These are phyloP conservation scores for Hestina assimilis DNA, from an alignment of 1,140 invertebrate species.

Conservation along the genomic window DNA sequence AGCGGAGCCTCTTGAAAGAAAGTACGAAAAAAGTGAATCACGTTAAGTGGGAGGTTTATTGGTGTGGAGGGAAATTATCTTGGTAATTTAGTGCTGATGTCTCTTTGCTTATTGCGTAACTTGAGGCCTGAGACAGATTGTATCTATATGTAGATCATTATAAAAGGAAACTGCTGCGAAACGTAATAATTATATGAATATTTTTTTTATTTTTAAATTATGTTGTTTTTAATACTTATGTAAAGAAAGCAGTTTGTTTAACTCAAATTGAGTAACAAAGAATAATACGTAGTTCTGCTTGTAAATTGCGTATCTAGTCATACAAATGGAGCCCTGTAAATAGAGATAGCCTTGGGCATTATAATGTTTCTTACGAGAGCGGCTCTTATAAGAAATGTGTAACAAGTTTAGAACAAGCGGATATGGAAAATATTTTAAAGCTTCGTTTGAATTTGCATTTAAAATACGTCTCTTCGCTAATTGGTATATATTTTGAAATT, in stretches of 20 bases:
- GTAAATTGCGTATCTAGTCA: slow-evolving; percentile 30
- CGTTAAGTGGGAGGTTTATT: slow-evolving; percentile 61
- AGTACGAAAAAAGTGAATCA: slow-evolving; percentile 56
- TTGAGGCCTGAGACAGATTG: slow-evolving; percentile 48
- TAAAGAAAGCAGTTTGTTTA: not conserved
- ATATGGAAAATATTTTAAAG: slow-evolving; percentile 8
- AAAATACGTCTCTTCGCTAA: not conserved
- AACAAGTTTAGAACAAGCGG: slow-evolving; percentile 32
- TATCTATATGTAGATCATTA: slow-evolving; percentile 28
- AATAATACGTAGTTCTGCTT: slow-evolving; percentile 20
- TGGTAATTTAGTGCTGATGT: slow-evolving; percentile 58
- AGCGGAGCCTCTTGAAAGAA: slow-evolving; percentile 39
- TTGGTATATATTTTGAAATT: too few relatives aligned
- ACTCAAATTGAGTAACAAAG: slow-evolving; percentile 3
- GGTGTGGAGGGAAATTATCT: slow-evolving; percentile 54
- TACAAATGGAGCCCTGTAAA: slow-evolving; percentile 31
- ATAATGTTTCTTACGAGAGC: not conserved
- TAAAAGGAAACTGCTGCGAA: slow-evolving; percentile 12
- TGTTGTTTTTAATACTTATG: not conserved
- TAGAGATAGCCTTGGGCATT: slow-evolving; percentile 22
- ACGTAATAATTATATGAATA: not conserved
- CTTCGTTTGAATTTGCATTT: slow-evolving; percentile 13
- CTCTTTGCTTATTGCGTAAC: slow-evolving; percentile 50
- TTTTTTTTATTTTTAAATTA: not conserved
- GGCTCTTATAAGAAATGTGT: slow-evolving; percentile 15